These are phyloP conservation scores for Sceloporus undulatus DNA, from an alignment of 2,113 vertebrate species.

Conservation along the genomic window DNA sequence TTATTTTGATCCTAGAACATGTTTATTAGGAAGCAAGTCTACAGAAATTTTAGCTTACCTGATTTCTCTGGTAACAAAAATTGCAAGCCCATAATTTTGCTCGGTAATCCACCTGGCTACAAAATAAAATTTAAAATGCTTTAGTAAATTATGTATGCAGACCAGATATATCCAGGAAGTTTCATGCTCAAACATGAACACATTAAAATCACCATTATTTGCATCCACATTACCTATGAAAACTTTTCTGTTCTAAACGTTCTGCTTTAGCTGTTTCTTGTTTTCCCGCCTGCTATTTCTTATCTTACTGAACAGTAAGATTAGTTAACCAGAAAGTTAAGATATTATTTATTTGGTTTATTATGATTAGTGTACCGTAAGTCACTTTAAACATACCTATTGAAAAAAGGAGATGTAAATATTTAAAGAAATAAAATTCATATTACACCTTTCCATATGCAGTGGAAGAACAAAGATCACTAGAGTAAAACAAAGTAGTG, in stretches of 20 bases:
- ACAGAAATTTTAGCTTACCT: slow-evolving; percentile 81
- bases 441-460: neutral
- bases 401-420: neutral
- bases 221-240: neutral
- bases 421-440: neutral
- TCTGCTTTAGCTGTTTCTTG: neutral
- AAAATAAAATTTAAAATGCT: slow-evolving; percentile 64
- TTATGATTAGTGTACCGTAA: neutral
- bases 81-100: slow-evolving; percentile 99
- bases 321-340: too few relatives aligned
- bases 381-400: neutral
- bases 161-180: neutral
- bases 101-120: slow-evolving; percentile 97
- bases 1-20: neutral
- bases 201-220: neutral
- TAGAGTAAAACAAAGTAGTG: too few relatives aligned
- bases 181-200: slow-evolving; percentile 7
- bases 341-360: neutral
- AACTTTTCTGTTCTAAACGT: neutral
- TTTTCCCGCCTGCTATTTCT: neutral
- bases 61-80: slow-evolving; percentile 99
- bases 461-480: neutral
- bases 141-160: slow-evolving; percentile 40
- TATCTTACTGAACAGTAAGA: neutral
- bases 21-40: neutral